Evolutionary conservation across 2,888 invertebrate genomes (phyloP).

Genomic region (Mythimna pallens): DNA sequence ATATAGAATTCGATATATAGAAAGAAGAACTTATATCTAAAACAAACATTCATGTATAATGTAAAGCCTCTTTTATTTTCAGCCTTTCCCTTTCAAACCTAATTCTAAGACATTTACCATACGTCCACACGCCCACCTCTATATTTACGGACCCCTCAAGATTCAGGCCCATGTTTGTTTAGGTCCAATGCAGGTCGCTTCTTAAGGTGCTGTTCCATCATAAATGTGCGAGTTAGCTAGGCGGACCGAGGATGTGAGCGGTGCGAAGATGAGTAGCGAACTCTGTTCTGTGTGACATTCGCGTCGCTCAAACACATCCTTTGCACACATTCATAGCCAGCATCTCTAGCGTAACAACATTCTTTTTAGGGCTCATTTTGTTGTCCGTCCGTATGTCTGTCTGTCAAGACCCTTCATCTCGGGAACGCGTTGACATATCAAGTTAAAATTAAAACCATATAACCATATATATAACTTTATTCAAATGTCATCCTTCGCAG

Average conservation of each 20-base stretch:
- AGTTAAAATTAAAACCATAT: too few relatives aligned
- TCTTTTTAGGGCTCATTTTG: too few relatives aligned
- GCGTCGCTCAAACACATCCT: not conserved
- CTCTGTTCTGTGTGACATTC: not conserved
- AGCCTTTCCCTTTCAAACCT: not conserved
- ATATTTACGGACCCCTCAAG: slow-evolving; percentile 28
- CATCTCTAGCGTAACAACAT: too few relatives aligned
- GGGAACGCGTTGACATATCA: too few relatives aligned
- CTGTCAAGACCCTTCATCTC: too few relatives aligned
- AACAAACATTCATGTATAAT: not conserved
- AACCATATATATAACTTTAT: too few relatives aligned
- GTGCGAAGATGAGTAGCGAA: not conserved
- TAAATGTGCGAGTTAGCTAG: not conserved
- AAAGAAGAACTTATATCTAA: not conserved
- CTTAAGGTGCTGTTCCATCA: slow-evolving; percentile 1
- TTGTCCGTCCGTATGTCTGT: too few relatives aligned
- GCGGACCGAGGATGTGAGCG: not conserved
- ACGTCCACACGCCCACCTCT: slow-evolving; percentile 7
- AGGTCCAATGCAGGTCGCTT: slow-evolving; percentile 48
- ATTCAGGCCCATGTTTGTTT: slow-evolving; percentile 47
- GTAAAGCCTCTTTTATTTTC: not conserved
- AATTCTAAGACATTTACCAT: slow-evolving; percentile 19
- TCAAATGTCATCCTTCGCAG: too few relatives aligned
- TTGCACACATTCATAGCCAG: not conserved
- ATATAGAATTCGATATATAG: not conserved